Percentiles rank a stretch among this genome's conserved stretches.
Evolutionary conservation across 1,140 invertebrate species (phyloP).

Genomic region (Drosophila kepulauana): DNA sequence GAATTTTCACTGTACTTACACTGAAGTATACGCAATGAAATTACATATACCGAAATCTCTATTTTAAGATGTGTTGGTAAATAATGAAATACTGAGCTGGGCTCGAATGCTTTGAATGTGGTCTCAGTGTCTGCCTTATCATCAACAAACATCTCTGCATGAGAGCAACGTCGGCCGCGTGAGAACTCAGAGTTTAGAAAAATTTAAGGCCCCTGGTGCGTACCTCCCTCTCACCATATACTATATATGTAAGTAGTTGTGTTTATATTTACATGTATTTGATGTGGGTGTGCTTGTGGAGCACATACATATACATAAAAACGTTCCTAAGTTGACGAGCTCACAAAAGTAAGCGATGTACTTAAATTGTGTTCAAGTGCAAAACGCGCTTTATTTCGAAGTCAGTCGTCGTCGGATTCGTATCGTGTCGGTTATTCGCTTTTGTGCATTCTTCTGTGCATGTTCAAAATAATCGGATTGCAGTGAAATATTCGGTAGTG

Average conservation of each 20-base stretch:
- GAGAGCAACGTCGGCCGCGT: conserved; percentile 26
- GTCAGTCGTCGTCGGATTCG: conserved; percentile 50
- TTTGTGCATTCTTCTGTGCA: conserved; percentile 14
- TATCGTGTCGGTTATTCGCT: not conserved
- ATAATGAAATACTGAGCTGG: conserved; percentile 12
- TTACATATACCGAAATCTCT: not conserved
- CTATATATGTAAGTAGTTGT: conserved; percentile 2
- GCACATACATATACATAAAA: not conserved
- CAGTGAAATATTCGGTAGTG: conserved; percentile 31
- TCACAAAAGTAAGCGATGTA: conserved; percentile 44
- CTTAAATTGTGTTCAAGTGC: conserved; percentile 69
- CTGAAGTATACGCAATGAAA: not conserved
- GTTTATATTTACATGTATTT: conserved; percentile 16
- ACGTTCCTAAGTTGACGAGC: conserved; percentile 2
- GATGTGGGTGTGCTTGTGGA: conserved; percentile 2
- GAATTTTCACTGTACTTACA: not conserved
- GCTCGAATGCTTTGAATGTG: conserved; percentile 19
- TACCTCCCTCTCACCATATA: not conserved
- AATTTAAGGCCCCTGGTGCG: conserved; percentile 10
- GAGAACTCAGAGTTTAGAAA: conserved; percentile 21
- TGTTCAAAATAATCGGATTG: conserved; percentile 26
- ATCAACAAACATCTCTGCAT: conserved; percentile 30
- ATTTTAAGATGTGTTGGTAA: conserved; percentile 4
- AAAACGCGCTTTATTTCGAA: conserved; percentile 70
- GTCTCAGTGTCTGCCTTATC: not conserved